Evolutionary conservation across 2,888 invertebrate species (phyloP).

Genomic region (Euclidia mi): DNA sequence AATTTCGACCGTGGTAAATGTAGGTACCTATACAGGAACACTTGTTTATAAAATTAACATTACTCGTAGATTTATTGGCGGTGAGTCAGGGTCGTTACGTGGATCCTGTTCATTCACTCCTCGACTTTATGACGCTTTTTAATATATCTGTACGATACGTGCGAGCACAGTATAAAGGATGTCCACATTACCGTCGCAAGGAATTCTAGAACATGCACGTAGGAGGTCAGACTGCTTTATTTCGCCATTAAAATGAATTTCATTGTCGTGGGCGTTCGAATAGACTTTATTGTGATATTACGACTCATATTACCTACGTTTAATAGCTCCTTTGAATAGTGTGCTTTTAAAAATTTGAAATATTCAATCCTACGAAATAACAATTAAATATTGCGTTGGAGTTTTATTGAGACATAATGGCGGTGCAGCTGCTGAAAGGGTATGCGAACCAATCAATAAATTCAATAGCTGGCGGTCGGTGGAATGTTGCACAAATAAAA

Average conservation of each 20-base stretch:
- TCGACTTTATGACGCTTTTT: constrained; percentile 21
- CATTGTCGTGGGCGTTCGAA: constrained; percentile 62
- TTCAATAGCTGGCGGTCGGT: constrained; percentile 62
- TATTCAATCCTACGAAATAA: constrained; percentile 1
- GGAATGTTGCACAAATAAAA: constrained; percentile 85
- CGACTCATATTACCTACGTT: constrained; percentile 49
- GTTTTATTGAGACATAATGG: constrained; percentile 17
- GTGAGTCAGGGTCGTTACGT: constrained; percentile 19
- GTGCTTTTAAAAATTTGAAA: constrained; percentile 5
- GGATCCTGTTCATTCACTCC: constrained; percentile 27
- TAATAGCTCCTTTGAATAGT: constrained; percentile 34
- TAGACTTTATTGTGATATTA: constrained; percentile 57
- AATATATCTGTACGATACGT: constrained; percentile 24
- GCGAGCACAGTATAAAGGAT: constrained; percentile 47
- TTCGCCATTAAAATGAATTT: constrained; percentile 60
- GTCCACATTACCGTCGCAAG: constrained; percentile 57
- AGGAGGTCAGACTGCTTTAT: constrained; percentile 59
- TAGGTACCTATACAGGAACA: not conserved
- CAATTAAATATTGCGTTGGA: constrained; percentile 17
- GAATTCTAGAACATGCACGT: constrained; percentile 63
- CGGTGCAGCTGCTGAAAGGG: constrained; percentile 49
- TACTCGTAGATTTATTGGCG: constrained; percentile 10
- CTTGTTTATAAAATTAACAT: constrained; percentile 23
- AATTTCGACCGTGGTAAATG: not conserved
- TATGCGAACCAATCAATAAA: constrained; percentile 70